Base-by-base conservation (phyloP, 2,113 vertebrate genomes). In the Atractosteus spatula region DNA sequence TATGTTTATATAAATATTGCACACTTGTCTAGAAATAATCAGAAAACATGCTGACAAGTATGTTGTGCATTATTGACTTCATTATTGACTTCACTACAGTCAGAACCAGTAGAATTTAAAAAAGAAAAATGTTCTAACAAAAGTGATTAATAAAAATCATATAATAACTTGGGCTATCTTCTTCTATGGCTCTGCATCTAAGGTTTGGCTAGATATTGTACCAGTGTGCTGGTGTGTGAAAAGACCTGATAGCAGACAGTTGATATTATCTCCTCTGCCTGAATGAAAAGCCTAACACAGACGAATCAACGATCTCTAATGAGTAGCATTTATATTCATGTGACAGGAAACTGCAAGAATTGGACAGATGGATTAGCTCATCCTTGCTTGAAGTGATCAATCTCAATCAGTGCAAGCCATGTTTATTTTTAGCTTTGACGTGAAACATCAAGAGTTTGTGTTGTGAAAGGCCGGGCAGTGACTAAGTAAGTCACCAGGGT, bases 361-460 rank as follows among this genome's bases (percentile, higher is more conserved):
- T 8, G 41, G 47, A 29, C 8, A 41, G 66, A 11, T 41, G 66
- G 66, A 4, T 6, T 68, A 41, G n/a, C 57, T 59, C 17, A 29
- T 54, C 47, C 29, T 3, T 55, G 66, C 44, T 68, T 54, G 3
- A 12, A 68, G 51, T 41, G 47, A 55, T 68, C 17, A 2, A 10
- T 68, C 16, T 17, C 47, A n/a, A 41, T 41, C 42, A 68, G 16
- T 17, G 8, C 2, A 8, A 13, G 8, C 66, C 11, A 41, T 68
- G 54, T 55, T 68, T 62, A 71, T 71, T 64, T 71, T 64, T 71
- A 71, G 61, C 14, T 16, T 55, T 61, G 16, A 17, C n/a, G 12
- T n/a, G 62, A 51, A 47, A 29, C 45, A 14, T 54, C 12, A 44
- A 14, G 42, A 55, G 66, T 45, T 43, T 44, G 6, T 43, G 10